Base-by-base conservation (phyloP, 1,140 invertebrate species). In the Bombus terrestris region DNA sequence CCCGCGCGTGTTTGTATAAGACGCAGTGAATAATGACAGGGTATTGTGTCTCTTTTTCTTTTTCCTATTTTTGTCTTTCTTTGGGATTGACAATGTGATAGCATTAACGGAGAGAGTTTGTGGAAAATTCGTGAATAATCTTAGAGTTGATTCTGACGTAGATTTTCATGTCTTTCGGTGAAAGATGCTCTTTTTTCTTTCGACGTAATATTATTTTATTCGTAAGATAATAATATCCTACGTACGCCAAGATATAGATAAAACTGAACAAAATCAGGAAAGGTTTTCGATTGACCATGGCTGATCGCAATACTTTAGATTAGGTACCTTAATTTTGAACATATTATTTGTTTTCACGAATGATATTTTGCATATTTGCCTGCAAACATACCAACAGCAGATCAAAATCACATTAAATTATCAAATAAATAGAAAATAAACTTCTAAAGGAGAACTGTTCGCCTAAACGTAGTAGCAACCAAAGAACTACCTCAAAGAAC, bases 1-100 rank as follows among this genome's bases (percentile, higher is more conserved):
- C 78, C 78, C 78, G 41, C 78, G 78, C 78, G 41, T 69, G 43
- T 53, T 80, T 69, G 78, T 37, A 39, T 6, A 28, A 18, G 22
- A 25, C 32, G 18, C 15, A 32, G 3, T n/a, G 18, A 22, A 28
- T 28, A 69, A 69, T 53, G 43, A 47, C 12, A 18, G 15, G 28
- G 25, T 35, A 13, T 4, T 15, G 35, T 62, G 59, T n/a, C 59
- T 5, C 3, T 39, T 39, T 28, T 4, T 0, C 9, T 13, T 9
- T 1, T 1, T 28, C 15, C 28, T 41, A 39, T 15, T 62, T 62
- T 62, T 53, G 0, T 53, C 47, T 18, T 22, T 68, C 18, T 37
- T 1, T 12, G 0, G 35, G 22, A 35, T 35, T 66, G 5, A 6
- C 18, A 35, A n/a, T 0, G n/a, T 35, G n/a, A 66, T 15, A 35